A percentile compares a stretch with the other conserved stretches of the same genome.
Evolutionary conservation across 2,797 vertebrate species (phyloP).

Genomic region (Poecilia picta): DNA sequence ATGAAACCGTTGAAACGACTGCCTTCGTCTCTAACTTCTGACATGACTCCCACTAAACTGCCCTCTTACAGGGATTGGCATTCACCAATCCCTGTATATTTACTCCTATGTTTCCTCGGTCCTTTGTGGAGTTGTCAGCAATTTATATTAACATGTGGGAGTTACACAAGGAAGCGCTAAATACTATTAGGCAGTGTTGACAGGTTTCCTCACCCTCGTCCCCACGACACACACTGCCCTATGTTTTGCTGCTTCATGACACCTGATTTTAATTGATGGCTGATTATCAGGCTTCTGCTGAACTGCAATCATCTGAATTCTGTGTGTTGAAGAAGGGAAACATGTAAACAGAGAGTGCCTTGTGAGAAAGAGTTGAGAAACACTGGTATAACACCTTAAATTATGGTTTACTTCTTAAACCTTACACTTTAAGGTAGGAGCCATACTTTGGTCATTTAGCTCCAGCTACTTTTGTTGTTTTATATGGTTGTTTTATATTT

Average conservation of each 20-base stretch:
- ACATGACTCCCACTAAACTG: neutral
- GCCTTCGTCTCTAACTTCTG: neutral
- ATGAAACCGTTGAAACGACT: neutral
- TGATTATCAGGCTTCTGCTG: too few relatives aligned
- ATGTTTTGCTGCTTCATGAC: too few relatives aligned
- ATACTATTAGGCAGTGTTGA: too few relatives aligned
- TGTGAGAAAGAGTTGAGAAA: too few relatives aligned
- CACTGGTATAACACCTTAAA: neutral
- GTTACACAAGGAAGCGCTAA: too few relatives aligned
- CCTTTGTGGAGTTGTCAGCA: neutral
- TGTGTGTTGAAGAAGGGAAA: too few relatives aligned
- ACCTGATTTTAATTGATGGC: too few relatives aligned
- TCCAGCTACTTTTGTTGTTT: neutral
- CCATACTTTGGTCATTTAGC: neutral
- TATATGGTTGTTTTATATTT: neutral
- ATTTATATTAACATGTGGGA: neutral
- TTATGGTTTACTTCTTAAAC: neutral
- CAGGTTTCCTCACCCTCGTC: too few relatives aligned
- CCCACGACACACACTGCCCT: too few relatives aligned
- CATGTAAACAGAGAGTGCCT: too few relatives aligned
- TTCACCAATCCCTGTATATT: neutral
- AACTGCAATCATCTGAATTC: too few relatives aligned
- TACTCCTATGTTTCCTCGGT: neutral
- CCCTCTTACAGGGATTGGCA: neutral
- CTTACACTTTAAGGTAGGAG: neutral